phyloP scores from a whole-genome alignment of 1,140 invertebrate genomes.

The Mactra quadrangularis region DNA sequence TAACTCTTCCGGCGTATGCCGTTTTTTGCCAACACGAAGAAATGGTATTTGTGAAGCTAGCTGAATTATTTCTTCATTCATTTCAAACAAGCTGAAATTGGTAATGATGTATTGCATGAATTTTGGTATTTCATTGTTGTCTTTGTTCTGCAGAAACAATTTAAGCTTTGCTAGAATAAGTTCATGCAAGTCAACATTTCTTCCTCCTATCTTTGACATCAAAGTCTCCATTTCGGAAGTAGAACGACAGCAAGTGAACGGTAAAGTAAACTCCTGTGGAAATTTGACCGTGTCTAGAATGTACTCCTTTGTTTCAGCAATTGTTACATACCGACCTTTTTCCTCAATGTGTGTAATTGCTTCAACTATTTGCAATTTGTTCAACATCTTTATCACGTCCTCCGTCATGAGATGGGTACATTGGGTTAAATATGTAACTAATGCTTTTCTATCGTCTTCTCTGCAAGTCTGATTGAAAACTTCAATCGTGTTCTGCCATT shows the following conservation, averaged over 20 bases:
- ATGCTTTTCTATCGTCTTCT: no score
- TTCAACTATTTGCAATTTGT: not conserved
- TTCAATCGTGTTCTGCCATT: no score
- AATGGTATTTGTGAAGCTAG: slow-evolving; percentile 3
- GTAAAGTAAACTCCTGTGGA: not conserved
- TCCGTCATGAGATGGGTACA: not conserved
- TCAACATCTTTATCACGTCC: not conserved
- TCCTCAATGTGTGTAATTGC: not conserved
- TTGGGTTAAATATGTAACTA: not conserved
- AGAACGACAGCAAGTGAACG: not conserved
- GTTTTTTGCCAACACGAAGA: not conserved
- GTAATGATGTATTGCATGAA: slow-evolving; percentile 35
- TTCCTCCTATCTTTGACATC: not conserved
- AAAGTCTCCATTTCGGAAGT: not conserved
- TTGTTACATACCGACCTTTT: not conserved
- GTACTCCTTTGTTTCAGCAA: not conserved
- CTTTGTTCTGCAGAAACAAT: not conserved
- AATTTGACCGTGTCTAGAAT: not conserved
- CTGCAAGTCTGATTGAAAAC: no score
- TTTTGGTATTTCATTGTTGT: not conserved
- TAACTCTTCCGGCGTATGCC: not conserved
- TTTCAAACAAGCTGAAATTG: not conserved
- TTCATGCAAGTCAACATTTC: not conserved
- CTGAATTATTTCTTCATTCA: not conserved
- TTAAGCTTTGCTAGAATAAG: not conserved